Evolutionary conservation across 2,888 invertebrate species (phyloP), one percentile per base, ranked within the genome.

Genomic region (Andrena dorsata): DNA sequence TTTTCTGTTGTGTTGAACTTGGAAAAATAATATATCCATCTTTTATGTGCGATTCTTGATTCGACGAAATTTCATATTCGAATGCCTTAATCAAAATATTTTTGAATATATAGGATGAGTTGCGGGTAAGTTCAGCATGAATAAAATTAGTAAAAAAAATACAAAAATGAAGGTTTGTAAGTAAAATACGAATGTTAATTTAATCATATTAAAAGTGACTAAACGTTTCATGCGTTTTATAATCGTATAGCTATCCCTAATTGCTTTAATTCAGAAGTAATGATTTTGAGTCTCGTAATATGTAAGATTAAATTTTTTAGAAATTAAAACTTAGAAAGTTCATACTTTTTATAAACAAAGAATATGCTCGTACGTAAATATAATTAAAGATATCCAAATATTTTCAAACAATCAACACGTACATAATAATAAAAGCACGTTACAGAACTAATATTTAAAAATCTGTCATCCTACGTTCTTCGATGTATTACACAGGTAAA

Each of bases 11-110:
- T 56, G 23, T 53, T 53, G 28, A 53, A 68, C 26, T 47, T 41
- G 26, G n/a, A 49, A 65, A 65, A 65, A 65, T 64, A 20, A 26
- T 65, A 8, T 28, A 28, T 65, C 26, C 41, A 64, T 47, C 23
- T 23, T 35, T 26, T 16, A 64, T 35, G 26, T 20, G 47, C 20
- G 47, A 20, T 47, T 23, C 23, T 20, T 65, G n/a, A 20, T 61
- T 61, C n/a, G 28, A 60, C 16, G 2, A 16, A 60, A 28, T 60
- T 28, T 60, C 5, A 28, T 41, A 65, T 13, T n/a, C n/a, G 16
- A 28, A 51, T 30, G 7, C 20, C 23, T 51, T 23, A 20, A 30
- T n/a, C 23, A 20, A 51, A 32, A 20, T 28, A 51, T 6, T 66
- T 51, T 20, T 51, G 13, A 51, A 32, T 66, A 10, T n/a, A 28